These are phyloP conservation scores for Metopia argyrocephala DNA, from an alignment of 2,888 invertebrate genomes.

Conservation along the genomic window DNA sequence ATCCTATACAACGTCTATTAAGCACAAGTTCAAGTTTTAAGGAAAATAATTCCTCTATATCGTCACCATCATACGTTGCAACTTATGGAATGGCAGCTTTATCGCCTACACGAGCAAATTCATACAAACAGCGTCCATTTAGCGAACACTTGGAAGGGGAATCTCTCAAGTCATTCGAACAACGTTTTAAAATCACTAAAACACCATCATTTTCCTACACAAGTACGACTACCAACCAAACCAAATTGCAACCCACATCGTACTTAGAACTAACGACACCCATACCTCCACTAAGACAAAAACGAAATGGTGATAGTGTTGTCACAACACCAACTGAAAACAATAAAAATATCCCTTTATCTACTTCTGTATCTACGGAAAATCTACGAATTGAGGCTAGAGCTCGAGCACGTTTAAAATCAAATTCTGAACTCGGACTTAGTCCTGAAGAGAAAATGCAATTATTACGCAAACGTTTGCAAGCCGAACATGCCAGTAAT, in stretches of 20 bases:
- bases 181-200: slow-evolving; percentile 74
- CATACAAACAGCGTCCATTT: slow-evolving; percentile 75
- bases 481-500: slow-evolving; percentile 68
- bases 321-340: slow-evolving; percentile 62
- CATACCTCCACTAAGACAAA: slow-evolving; percentile 50
- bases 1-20: slow-evolving; percentile 22
- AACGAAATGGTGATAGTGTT: slow-evolving; percentile 32
- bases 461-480: slow-evolving; percentile 79
- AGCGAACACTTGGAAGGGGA: slow-evolving; percentile 75
- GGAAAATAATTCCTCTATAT: slow-evolving; percentile 67
- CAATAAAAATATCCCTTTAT: slow-evolving; percentile 64
- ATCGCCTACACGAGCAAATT: slow-evolving; percentile 66
- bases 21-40: slow-evolving; percentile 61
- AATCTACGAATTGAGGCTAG: slow-evolving; percentile 83
- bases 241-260: slow-evolving; percentile 5
- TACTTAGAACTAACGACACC: slow-evolving; percentile 52
- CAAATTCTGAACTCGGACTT: slow-evolving; percentile 86
- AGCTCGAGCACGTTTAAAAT: slow-evolving; percentile 83
- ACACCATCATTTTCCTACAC: slow-evolving; percentile 76
- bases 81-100: slow-evolving; percentile 68
- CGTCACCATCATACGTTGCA: slow-evolving; percentile 68
- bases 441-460: slow-evolving; percentile 84
- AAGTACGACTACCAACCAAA: slow-evolving; percentile 39
- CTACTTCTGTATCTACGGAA: slow-evolving; percentile 77
- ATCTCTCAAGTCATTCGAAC: slow-evolving; percentile 68